A percentile compares a stretch with the other conserved stretches of the same genome.
These are phyloP conservation scores for Schmidtea mediterranea DNA, from an alignment of 1,140 invertebrate genomes.

Conservation along the genomic window DNA sequence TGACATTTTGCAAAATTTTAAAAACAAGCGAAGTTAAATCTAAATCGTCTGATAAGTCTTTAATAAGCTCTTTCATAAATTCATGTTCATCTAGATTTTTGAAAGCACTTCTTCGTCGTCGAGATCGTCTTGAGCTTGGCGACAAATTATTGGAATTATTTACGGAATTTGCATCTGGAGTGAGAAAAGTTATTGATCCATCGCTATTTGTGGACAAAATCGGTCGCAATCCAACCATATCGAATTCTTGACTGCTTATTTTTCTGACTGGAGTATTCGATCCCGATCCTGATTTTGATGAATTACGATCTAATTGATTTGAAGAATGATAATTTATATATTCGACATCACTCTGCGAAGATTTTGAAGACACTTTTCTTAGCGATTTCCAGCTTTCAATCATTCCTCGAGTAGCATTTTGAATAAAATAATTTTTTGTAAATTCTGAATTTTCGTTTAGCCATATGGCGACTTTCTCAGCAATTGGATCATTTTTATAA, in stretches of 20 bases:
- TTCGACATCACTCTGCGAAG: background rate
- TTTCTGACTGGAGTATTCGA: background rate
- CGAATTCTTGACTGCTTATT: background rate
- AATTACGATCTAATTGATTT: background rate
- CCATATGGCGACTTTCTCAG: constrained; percentile 31
- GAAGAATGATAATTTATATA: background rate
- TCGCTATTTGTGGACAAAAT: background rate
- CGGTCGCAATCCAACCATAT: background rate
- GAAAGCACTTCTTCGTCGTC: background rate
- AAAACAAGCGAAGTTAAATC: constrained; percentile 69
- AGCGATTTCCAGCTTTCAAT: constrained; percentile 46
- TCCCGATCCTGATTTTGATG: background rate
- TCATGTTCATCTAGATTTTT: constrained; percentile 53
- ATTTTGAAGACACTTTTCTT: background rate
- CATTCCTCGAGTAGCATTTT: constrained; percentile 62
- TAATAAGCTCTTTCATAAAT: constrained; percentile 75
- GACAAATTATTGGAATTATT: background rate
- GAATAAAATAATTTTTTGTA: constrained; percentile 69
- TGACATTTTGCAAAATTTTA: constrained; percentile 81
- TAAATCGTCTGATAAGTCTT: constrained; percentile 79
- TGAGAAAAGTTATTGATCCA: background rate
- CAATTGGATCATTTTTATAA: no score
- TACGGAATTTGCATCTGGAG: background rate
- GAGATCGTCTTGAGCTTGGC: background rate
- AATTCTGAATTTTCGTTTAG: constrained; percentile 81